Evolutionary conservation across 2,888 invertebrate species (phyloP), one percentile per base, ranked within the genome.

Genomic region (Scaptomyza flava): DNA sequence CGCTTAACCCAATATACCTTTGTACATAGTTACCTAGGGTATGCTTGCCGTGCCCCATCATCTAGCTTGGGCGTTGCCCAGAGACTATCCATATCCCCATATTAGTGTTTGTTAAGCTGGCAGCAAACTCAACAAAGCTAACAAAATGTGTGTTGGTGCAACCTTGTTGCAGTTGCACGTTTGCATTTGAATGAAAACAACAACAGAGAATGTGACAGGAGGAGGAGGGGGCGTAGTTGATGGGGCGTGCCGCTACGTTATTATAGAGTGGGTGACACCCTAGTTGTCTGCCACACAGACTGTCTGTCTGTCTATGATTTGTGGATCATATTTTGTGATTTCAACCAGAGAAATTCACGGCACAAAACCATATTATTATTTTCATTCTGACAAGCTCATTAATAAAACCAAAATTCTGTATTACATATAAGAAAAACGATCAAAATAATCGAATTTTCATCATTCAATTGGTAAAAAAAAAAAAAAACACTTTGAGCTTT

Each of bases 111-210:
- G 33, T 11, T 0, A 31, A 20, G 42, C 36, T 48, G 47, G 38
- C 43, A 33, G 48, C 42, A 14, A 45, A 20, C 23, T 31, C 17
- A 38, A 50, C n/a, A n/a, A 48, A 33, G 34, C 7, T 42, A 43
- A 31, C 30, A 31, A 47, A 33, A 33, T 11, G 11, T 41, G 41
- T 41, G 50, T 34, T 27, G 6, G 33, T 68, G 68, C 68, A 68
- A 68, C 68, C 33, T 56, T 61, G 68, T 68, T 68, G 68, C 53
- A 61, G 36, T 60, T 59, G 59, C 62, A 47, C 23, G 20, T 31
- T 30, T 11, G 50, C 57, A 30, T 31, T 31, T 14, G 31, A 31
- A 36, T 12, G 31, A 31, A 46, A 34, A 14, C 43, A 54, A 36
- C 57, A 14, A 20, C 12, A 2, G 1, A 3, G n/a, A 23, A n/a